Evolutionary conservation across 1,140 invertebrate species (phyloP).

Genomic region (Philaenus spumarius): DNA sequence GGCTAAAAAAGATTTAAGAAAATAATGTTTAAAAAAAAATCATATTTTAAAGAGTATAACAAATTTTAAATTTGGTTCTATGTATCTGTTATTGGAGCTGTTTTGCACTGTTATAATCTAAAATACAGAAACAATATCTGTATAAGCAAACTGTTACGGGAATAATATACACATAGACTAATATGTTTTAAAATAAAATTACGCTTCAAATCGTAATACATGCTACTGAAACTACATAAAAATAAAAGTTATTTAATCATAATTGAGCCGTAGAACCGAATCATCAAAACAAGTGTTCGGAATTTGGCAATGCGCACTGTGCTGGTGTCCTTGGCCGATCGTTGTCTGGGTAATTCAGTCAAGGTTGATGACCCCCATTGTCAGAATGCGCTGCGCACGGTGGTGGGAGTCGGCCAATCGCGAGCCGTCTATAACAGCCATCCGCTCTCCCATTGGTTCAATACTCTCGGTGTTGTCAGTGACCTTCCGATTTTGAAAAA

Average conservation of each 20-base stretch:
- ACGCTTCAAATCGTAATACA: no score
- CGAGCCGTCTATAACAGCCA: conserved; percentile 2
- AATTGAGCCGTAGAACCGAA: background rate
- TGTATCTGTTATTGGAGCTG: no score
- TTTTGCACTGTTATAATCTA: no score
- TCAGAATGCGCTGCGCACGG: conserved; percentile 33
- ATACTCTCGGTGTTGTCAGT: conserved; percentile 15
- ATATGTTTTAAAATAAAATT: no score
- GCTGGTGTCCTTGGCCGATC: conserved; percentile 49
- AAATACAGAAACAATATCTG: no score
- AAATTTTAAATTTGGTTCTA: no score
- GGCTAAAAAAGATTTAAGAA: no score
- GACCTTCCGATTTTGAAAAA: conserved; percentile 26
- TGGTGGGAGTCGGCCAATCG: conserved; percentile 21
- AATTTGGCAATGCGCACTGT: conserved; percentile 2
- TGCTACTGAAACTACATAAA: no score
- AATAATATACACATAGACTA: no score
- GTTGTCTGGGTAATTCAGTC: conserved; percentile 59
- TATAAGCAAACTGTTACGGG: no score
- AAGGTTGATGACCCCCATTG: conserved; percentile 57
- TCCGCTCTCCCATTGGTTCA: conserved; percentile 11
- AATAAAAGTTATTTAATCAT: background rate
- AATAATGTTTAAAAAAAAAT: no score
- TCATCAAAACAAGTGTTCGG: background rate
- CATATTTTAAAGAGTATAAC: no score